Evolutionary conservation across 2,888 invertebrate genomes (phyloP), one percentile per base, ranked within the genome.

Genomic region (Drosophila meridiana): DNA sequence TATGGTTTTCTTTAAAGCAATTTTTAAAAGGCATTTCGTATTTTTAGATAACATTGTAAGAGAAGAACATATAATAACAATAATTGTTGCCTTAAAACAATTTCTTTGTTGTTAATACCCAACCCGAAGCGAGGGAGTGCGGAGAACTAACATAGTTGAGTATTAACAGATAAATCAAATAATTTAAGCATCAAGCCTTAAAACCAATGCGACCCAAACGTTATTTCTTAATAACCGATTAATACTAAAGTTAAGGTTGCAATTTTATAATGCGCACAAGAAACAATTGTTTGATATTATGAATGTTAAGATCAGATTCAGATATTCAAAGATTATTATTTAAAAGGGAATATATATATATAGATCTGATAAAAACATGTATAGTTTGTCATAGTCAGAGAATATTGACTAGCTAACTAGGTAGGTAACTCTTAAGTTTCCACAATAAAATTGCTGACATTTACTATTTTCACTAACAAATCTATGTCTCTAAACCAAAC

Each of bases 401-500:
- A 48, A 56, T 63, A 76, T 62, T 28, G 61, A 67, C 45, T 65
- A 69, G 69, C 53, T 57, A 30, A 63, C 30, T 77, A 80, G 58
- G 43, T 69, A 77, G 57, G 52, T 67, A 66, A 59, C 38, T 67
- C 34, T 60, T 60, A 64, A 55, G 76, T 66, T 73, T 66, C 47
- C 70, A 59, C 43, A 66, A 30, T 28, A 56, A 67, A 77, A 67
- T 70, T 74, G 77, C 78, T 78, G 74, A 74, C 58, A 61, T 47
- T 40, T 77, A 72, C 70, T 73, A 72, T 56, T 76, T 80, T 72
- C 73, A 72, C 68, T 20, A 20, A 69, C 69, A 36, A 71, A 63
- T 70, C 68, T 78, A 74, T 73, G 72, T 69, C 82, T 78, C 82
- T 78, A 78, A 66, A 76, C 81, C 71, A 66, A 80, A 80, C 80